Evolutionary conservation across 2,113 vertebrate genomes (phyloP).

Genomic region (Chaetops frenatus): DNA sequence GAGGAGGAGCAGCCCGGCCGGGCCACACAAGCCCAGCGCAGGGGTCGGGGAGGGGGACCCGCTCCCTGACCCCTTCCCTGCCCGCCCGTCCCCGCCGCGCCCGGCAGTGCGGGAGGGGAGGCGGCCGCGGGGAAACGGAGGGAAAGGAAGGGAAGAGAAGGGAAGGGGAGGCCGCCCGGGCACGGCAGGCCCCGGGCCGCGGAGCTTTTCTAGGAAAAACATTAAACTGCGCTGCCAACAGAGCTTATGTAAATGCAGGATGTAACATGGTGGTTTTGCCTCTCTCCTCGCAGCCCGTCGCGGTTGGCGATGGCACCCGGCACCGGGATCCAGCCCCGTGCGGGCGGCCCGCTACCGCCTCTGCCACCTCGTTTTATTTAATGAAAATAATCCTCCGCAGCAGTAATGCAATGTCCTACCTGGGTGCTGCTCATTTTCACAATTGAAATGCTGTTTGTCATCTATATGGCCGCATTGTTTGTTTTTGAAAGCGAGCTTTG

Average conservation of each 20-base stretch:
- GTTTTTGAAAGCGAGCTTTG: not conserved
- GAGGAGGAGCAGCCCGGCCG: conserved; percentile 27
- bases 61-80: not conserved
- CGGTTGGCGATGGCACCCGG: not conserved
- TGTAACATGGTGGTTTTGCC: not conserved
- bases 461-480: not conserved
- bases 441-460: not conserved
- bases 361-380: not conserved
- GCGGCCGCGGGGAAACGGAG: not conserved
- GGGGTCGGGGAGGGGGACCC: not conserved
- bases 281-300: not conserved
- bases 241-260: not conserved
- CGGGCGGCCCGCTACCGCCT: fast-evolving
- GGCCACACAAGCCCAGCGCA: conserved; percentile 60
- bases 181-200: not conserved
- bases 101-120: not conserved
- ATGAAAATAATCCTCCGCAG: not conserved
- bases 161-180: not conserved
- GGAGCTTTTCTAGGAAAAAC: conserved; percentile 4
- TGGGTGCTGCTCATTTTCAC: not conserved
- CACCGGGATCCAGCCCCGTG: not conserved
- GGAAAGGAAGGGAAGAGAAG: not conserved
- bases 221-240: not conserved
- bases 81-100: not conserved
- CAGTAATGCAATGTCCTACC: not conserved